These are phyloP conservation scores for Cichladusa arquata DNA, from an alignment of 2,113 vertebrate genomes.

Conservation along the genomic window DNA sequence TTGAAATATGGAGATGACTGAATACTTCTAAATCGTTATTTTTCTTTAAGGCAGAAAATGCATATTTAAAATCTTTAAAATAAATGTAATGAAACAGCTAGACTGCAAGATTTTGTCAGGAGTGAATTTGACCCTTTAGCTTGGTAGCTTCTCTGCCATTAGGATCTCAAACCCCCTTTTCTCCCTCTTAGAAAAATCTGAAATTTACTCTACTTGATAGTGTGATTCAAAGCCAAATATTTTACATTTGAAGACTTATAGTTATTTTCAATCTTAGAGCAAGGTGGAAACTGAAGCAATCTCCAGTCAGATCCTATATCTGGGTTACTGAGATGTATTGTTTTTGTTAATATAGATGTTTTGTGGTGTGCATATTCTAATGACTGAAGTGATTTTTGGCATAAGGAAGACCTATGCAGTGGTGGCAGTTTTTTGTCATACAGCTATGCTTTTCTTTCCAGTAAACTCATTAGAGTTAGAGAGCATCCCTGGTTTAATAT, in stretches of 20 bases:
- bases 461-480: background rate
- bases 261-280: constrained; percentile 18
- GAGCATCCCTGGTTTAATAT: background rate
- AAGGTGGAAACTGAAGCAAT: background rate
- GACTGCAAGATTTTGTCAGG: background rate
- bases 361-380: background rate
- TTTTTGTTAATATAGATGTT: background rate
- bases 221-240: constrained; percentile 29
- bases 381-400: background rate
- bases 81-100: background rate
- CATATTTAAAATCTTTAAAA: background rate
- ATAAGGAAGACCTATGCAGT: background rate
- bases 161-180: background rate
- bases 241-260: background rate
- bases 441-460: background rate
- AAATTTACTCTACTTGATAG: background rate
- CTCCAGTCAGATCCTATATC: background rate
- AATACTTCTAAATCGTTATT: background rate
- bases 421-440: background rate
- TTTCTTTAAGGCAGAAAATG: background rate
- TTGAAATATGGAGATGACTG: background rate
- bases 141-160: background rate
- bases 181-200: background rate
- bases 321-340: background rate
- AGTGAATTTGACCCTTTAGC: background rate